Evolutionary conservation across 1,140 invertebrate genomes (phyloP), one percentile per base, ranked within the genome.

Genomic region (Atta colombica): DNA sequence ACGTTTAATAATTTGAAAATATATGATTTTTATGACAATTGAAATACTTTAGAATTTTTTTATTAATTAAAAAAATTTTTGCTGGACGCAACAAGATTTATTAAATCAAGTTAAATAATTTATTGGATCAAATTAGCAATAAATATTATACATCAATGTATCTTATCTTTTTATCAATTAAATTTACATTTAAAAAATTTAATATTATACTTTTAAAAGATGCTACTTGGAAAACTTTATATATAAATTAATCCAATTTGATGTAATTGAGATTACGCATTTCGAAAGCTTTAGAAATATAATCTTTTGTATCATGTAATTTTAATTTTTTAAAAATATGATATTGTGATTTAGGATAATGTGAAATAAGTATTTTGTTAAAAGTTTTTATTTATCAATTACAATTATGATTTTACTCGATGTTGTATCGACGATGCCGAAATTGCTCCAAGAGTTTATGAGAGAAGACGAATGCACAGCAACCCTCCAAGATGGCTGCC

Each of bases 401-500:
- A n/a, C 0, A 4, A 61, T 7, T 1, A 1, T 53, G 28, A 68
- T 39, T 80, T 14, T 55, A 39, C 16, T 25, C 3, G 28, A 5
- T 7, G 12, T 66, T 25, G 18, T 14, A 21, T 35, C n/a, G 16
- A 39, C 31, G 39, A 87, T 69, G 69, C 78, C 71, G 84, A 91
- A 94, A 93, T 93, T 94, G 92, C 92, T 91, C 92, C 93, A 68
- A 69, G 21, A 93, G 88, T 92, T 89, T 89, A 75, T 68, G 87
- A 82, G 91, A 91, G 90, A 91, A 88, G 90, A 93, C 91, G 90
- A 84, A 84, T 90, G 91, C 87, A 93, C n/a, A 66, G 94, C 93
- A 94, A 94, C 92, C 94, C 85, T 92, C 92, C 94, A 95, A 95
- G 94, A 95, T 95, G 95, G 95, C 94, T 92, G 94, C 93, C 91